Conservation (phyloP, 2,888 invertebrate genomes). For the Brenthis hecate region DNA sequence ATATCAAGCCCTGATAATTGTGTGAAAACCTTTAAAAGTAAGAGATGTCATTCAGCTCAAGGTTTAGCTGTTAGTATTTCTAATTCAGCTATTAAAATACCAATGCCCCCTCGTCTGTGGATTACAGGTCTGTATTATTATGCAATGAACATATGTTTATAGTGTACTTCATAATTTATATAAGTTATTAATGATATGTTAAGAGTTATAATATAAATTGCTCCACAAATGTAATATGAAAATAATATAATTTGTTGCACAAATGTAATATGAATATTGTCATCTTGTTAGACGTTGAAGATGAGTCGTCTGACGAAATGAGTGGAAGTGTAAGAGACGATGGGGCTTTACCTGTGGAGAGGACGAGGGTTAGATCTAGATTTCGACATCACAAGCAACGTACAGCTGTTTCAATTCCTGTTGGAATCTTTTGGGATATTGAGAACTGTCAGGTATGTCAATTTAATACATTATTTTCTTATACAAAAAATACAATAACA, state of each 20-base stretch:
- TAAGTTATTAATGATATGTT: neutral
- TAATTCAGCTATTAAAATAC: slow-evolving; percentile 74
- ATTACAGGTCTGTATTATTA: slow-evolving; percentile 67
- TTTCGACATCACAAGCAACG: slow-evolving; percentile 69
- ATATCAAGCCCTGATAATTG: slow-evolving; percentile 52
- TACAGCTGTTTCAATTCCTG: slow-evolving; percentile 72
- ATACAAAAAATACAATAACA: neutral
- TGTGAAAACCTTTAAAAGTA: slow-evolving; percentile 51
- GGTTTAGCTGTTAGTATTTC: slow-evolving; percentile 62
- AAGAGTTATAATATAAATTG: too few relatives aligned
- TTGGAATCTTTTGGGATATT: slow-evolving; percentile 96
- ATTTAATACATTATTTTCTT: neutral
- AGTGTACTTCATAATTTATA: slow-evolving; percentile 17
- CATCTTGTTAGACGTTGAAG: slow-evolving; percentile 63
- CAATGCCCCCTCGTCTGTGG: slow-evolving; percentile 77
- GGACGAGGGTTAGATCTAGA: slow-evolving; percentile 66
- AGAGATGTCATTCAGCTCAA: slow-evolving; percentile 74
- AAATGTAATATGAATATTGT: neutral
- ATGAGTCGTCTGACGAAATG: slow-evolving; percentile 72
- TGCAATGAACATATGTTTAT: slow-evolving; percentile 44
- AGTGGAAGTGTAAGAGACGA: slow-evolving; percentile 59
- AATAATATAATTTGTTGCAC: too few relatives aligned
- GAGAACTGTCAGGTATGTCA: slow-evolving; percentile 89
- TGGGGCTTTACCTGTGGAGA: slow-evolving; percentile 56
- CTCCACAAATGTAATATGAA: too few relatives aligned